Evolutionary conservation across 2,888 invertebrate species (phyloP).

Genomic region (Patella depressa): DNA sequence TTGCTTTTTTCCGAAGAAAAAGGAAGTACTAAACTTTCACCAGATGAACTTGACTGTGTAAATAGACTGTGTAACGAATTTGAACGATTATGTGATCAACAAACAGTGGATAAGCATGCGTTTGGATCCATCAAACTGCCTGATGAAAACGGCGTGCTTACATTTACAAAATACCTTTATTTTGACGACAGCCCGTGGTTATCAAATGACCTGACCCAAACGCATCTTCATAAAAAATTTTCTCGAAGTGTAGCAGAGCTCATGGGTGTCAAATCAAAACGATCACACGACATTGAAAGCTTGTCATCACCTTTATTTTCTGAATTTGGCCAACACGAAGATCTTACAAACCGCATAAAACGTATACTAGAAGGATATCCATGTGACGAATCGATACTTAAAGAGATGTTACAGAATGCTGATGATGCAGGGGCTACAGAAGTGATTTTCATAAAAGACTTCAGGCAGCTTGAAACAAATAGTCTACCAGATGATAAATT

Average conservation of each 20-base stretch:
- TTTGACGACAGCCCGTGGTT: conserved; percentile 52
- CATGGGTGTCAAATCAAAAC: conserved; percentile 39
- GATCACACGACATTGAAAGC: conserved; percentile 21
- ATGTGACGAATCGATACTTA: conserved; percentile 61
- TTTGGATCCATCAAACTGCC: conserved; percentile 20
- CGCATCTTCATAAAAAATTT: conserved; percentile 37
- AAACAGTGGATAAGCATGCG: no score
- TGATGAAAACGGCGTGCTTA: conserved; percentile 16
- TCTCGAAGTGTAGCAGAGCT: conserved; percentile 46
- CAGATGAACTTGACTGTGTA: no score
- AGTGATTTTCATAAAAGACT: conserved; percentile 63
- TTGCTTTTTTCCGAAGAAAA: no score
- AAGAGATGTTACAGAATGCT: conserved; percentile 67
- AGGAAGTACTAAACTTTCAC: no score
- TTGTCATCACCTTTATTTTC: conserved; percentile 27
- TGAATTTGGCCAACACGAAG: conserved; percentile 65
- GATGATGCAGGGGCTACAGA: conserved; percentile 65
- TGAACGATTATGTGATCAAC: no score
- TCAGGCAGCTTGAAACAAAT: conserved; percentile 40
- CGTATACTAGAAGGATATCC: conserved; percentile 62
- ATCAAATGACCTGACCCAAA: conserved; percentile 28
- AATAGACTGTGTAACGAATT: no score
- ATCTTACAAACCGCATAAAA: conserved; percentile 58
- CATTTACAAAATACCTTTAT: conserved; percentile 37
- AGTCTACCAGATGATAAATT: conserved; percentile 20